Conservation (phyloP, 2,888 invertebrate genomes). For the Stomorhina lunata region DNA sequence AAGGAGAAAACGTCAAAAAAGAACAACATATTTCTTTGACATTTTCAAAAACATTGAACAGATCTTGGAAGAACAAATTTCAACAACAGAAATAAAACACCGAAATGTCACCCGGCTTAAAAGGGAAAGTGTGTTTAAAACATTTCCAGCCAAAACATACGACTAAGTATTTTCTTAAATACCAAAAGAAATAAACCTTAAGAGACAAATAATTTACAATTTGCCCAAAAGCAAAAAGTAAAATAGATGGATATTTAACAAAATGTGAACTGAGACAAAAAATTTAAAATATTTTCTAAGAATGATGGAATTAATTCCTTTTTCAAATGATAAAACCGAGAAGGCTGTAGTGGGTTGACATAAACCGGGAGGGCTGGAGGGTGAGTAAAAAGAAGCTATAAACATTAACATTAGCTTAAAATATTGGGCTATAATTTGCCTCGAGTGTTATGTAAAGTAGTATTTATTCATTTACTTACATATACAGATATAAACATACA, state of each 20-base stretch:
- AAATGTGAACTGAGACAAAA: background rate
- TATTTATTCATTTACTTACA: conserved; percentile 21
- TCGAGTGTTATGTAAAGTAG: conserved; percentile 67
- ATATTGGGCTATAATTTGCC: conserved; percentile 78
- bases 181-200: conserved; percentile 67
- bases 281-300: background rate
- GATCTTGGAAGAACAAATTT: conserved; percentile 35
- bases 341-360: background rate
- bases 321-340: background rate
- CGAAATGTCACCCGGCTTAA: conserved; percentile 38
- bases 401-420: conserved; percentile 78
- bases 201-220: conserved; percentile 76
- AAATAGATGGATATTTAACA: conserved; percentile 32
- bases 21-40: background rate
- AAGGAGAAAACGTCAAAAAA: conserved; percentile 9
- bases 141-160: conserved; percentile 46
- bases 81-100: background rate
- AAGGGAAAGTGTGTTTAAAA: conserved; percentile 8
- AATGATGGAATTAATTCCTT: conserved; percentile 57
- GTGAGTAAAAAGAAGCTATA: conserved; percentile 59
- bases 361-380: background rate
- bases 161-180: background rate
- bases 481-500: too few species aligned
- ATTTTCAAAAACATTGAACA: conserved; percentile 73
- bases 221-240: conserved; percentile 69